Base-by-base conservation (phyloP, 2,888 invertebrate species). In the Microctonus brassicae region DNA sequence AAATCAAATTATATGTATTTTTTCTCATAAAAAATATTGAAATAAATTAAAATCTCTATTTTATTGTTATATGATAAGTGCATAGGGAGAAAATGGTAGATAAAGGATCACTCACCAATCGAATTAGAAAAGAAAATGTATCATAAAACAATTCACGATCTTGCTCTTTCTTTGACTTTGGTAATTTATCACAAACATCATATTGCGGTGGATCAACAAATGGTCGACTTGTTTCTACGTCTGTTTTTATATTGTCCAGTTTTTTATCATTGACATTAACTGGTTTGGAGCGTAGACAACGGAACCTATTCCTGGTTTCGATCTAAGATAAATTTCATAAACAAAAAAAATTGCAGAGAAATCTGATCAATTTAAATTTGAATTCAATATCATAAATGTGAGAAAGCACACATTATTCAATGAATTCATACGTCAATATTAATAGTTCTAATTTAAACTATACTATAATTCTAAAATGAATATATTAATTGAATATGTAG, bases 251-350 rank as follows among this genome's bases (percentile, higher is more conserved):
- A 29, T 42, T 33, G 13, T 80, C 77, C 53, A 65, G 6, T 33
- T 75, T 82, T 69, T 79, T 82, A 36, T 81, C 80, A 60, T 84
- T 83, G 1, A 82, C 73, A 36, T 79, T 85, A 9, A 86, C 83
- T 36, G 82, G 86, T 76, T 86, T 86, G 24, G 86, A 86, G 47
- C 83, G 79, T 4, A 86, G 75, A 69, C 86, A 81, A 17, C 85
- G 83, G 74, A 86, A 86, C 80, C 86, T 84, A 81, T 86, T 86
- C 77, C 79, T 84, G 69, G 85, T 84, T 75, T 86, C 86, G 69
- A 86, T 79, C 86, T 86, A 73, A n/a, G n/a, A 57, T 63, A 76
- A 52, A 20, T 63, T 6, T 29, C 71, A 72, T 68, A 20, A 68
- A 64, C 34, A 26, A 53, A 76, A 78, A 74, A 71, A 64, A 70